Evolutionary conservation across 1,140 invertebrate species (phyloP).

Genomic region (Pinna nobilis): DNA sequence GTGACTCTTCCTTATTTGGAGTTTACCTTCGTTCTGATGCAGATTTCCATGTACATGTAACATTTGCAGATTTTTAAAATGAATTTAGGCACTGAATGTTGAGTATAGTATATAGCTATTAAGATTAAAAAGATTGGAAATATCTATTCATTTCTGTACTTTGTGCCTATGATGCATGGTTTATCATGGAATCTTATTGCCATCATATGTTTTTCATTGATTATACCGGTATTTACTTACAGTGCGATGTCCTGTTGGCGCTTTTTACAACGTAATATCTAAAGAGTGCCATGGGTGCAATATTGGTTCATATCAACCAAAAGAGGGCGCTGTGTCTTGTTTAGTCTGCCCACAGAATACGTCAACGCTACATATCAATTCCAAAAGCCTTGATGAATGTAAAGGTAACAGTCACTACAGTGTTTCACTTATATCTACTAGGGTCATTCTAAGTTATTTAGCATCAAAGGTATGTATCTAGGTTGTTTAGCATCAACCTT

Average conservation of each 20-base stretch:
- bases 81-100: too few species aligned
- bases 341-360: constrained; percentile 79
- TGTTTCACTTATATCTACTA: not conserved
- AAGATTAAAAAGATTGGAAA: too few species aligned
- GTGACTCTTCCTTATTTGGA: too few species aligned
- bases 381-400: constrained; percentile 78
- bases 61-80: too few species aligned
- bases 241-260: constrained; percentile 97
- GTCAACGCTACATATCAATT: constrained; percentile 78
- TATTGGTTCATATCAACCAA: constrained; percentile 87
- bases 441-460: not conserved
- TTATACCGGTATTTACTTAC: constrained; percentile 28
- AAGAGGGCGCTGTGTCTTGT: constrained; percentile 78
- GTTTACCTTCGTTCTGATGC: too few species aligned
- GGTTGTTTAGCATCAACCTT: too few species aligned
- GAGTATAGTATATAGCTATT: too few species aligned
- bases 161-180: too few species aligned
- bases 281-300: constrained; percentile 92
- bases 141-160: too few species aligned
- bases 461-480: not conserved
- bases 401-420: constrained; percentile 75
- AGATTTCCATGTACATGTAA: too few species aligned
- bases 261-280: constrained; percentile 91
- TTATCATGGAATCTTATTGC: too few species aligned
- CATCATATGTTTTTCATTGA: too few species aligned